Evolutionary conservation across 2,797 vertebrate species (phyloP).

Genomic region (Corythornis leucogaster): DNA sequence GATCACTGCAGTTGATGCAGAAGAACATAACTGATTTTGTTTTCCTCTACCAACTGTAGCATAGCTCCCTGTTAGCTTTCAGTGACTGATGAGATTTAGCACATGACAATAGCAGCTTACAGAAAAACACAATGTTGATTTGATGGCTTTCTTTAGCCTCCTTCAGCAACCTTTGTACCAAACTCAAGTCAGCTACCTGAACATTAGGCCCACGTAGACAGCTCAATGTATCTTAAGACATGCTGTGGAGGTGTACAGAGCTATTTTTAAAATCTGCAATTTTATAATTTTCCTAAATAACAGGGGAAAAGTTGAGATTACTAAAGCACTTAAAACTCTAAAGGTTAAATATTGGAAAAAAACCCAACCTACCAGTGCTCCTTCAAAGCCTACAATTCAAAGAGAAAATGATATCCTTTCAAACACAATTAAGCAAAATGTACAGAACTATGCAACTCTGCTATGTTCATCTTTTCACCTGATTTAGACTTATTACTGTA

Average conservation of each 20-base stretch:
- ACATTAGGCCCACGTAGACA: not conserved
- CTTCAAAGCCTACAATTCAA: constrained; percentile 33
- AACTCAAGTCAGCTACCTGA: not conserved
- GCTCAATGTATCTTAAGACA: not conserved
- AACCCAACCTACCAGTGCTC: not conserved
- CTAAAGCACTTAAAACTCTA: constrained; percentile 28
- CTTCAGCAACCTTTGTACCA: constrained; percentile 3
- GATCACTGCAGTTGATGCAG: not conserved
- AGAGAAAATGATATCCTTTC: constrained; percentile 45
- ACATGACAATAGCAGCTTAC: not conserved
- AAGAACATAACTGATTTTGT: not conserved
- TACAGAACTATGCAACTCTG: not conserved
- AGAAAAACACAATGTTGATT: not conserved
- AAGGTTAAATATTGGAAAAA: constrained; percentile 39
- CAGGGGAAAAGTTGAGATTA: constrained; percentile 7
- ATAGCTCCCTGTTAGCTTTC: not conserved
- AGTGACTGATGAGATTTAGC: not conserved
- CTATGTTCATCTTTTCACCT: constrained; percentile 34
- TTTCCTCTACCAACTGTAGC: not conserved
- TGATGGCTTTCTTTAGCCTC: not conserved
- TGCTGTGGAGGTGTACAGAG: constrained; percentile 21
- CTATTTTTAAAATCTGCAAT: constrained; percentile 49
- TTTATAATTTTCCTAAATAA: constrained; percentile 49
- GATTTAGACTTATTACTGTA: constrained; percentile 44
- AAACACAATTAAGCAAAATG: constrained; percentile 20